A percentile compares a stretch with the other conserved stretches of the same genome.
These are phyloP conservation scores for Platichthys stellatus DNA, from an alignment of 2,113 vertebrate genomes.

Conservation along the genomic window DNA sequence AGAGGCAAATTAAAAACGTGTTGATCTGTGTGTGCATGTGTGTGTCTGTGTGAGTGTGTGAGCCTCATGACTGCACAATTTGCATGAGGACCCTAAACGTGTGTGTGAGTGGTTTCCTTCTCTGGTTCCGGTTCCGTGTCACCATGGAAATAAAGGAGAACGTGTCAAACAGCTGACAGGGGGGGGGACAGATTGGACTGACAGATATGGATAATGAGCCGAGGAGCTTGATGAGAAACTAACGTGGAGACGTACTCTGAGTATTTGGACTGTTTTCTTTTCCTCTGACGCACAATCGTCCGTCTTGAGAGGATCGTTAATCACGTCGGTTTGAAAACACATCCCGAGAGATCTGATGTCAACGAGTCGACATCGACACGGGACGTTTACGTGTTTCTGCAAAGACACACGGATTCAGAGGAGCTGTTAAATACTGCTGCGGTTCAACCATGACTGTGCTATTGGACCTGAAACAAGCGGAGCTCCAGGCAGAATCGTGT, in stretches of 20 bases:
- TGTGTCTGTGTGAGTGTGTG: neutral
- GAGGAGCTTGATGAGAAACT: conserved; percentile 18
- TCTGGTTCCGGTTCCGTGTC: conserved; percentile 14
- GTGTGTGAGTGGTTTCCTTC: neutral
- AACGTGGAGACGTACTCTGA: neutral
- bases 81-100: neutral
- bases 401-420: too few species aligned
- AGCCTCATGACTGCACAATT: too few species aligned
- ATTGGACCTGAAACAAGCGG: too few species aligned
- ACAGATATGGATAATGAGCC: conserved; percentile 61
- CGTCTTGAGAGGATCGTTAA: conserved; percentile 9
- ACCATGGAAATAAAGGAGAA: conserved; percentile 50
- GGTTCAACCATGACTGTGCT: too few species aligned
- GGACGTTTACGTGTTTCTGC: neutral
- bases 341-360: neutral
- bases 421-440: too few species aligned
- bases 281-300: conserved; percentile 9
- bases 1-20: neutral
- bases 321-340: neutral
- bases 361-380: neutral
- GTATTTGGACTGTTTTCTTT: neutral
- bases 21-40: neutral
- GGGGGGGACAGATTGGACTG: neutral
- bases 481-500: too few species aligned
- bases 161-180: conserved; percentile 43